Evolutionary conservation across 2,888 invertebrate species (phyloP), one percentile per base, ranked within the genome.

Genomic region (Listrodromus nycthemerus): DNA sequence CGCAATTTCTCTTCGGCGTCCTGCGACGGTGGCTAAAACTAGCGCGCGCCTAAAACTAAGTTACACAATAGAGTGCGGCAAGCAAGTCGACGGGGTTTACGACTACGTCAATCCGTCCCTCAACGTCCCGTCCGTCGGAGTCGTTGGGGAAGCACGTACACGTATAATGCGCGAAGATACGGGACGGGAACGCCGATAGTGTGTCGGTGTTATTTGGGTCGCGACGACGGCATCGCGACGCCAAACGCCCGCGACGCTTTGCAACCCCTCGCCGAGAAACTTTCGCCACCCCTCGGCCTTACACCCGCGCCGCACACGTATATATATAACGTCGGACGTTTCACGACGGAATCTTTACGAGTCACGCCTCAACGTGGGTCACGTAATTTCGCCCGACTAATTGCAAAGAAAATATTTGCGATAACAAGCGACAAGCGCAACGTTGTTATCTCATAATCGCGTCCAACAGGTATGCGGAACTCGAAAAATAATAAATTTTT

Each of bases 191-290:
- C 30, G 13, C 45, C 45, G 76, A 77, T 24, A 70, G 37, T 70
- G 69, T 79, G 58, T 73, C 52, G 21, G 79, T 76, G 71, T 81
- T 85, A 85, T 82, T 78, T 81, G 76, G 83, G 84, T 85, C 85
- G 81, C 33, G 16, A 65, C 61, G 74, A 75, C 78, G 85, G 73
- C 85, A 65, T 79, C 71, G 73, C 63, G 85, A 83, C 81, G 78
- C 81, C 85, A 85, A 81, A 84, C 73, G 75, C 81, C 76, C 78
- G 66, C 81, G 75, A 79, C 74, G 71, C 78, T 78, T 61, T 77
- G 71, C 58, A 61, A 78, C 70, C 70, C 80, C 61, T 33, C 65
- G 27, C 24, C 45, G 55, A 58, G 10, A 80, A 80, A 58, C 74
- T 83, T 80, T 75, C n/a, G 55, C 66, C 73, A 70, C 41, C 82